Conservation (phyloP, 37 sponge, comb jelly and placozoan species). For the Theonella swinhoei region DNA sequence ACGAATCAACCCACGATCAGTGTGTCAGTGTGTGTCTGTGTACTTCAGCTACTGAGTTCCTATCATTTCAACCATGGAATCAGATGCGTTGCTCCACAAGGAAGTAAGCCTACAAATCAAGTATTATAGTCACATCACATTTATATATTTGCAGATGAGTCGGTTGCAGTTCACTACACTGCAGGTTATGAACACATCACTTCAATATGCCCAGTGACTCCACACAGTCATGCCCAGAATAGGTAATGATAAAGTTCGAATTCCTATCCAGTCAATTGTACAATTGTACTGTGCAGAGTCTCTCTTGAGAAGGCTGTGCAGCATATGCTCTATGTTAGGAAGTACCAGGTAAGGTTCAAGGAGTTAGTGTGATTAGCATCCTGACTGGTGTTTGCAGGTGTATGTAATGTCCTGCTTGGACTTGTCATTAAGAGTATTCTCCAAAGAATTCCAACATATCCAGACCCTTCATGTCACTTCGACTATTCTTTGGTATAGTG, state of each 20-base stretch:
- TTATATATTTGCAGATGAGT: slow-evolving; percentile 20
- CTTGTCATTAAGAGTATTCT: slow-evolving; percentile 51
- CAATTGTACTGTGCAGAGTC: slow-evolving; percentile 8
- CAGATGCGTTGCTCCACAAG: slow-evolving; percentile 17
- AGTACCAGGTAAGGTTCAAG: slow-evolving; percentile 33
- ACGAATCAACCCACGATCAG: not conserved
- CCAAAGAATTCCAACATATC: slow-evolving; percentile 46
- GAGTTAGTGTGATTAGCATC: not conserved
- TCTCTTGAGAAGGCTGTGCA: slow-evolving; percentile 10
- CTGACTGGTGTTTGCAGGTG: slow-evolving; percentile 41
- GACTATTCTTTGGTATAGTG: slow-evolving; percentile 54
- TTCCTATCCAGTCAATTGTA: too few species aligned
- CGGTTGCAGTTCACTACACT: slow-evolving; percentile 12
- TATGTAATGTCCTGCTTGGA: slow-evolving; percentile 70
- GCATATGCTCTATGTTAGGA: slow-evolving; percentile 40
- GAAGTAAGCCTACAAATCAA: slow-evolving; percentile 3
- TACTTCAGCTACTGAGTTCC: not conserved
- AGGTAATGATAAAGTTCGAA: too few species aligned
- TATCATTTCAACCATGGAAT: slow-evolving; percentile 9
- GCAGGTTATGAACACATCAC: slow-evolving; percentile 9
- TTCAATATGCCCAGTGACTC: slow-evolving; percentile 6
- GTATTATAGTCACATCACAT: not conserved
- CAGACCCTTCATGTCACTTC: slow-evolving; percentile 3
- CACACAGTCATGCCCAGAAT: not conserved
- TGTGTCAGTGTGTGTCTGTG: not conserved